Conservation (phyloP, 2,797 vertebrate species). For the Moxostoma hubbsi region DNA sequence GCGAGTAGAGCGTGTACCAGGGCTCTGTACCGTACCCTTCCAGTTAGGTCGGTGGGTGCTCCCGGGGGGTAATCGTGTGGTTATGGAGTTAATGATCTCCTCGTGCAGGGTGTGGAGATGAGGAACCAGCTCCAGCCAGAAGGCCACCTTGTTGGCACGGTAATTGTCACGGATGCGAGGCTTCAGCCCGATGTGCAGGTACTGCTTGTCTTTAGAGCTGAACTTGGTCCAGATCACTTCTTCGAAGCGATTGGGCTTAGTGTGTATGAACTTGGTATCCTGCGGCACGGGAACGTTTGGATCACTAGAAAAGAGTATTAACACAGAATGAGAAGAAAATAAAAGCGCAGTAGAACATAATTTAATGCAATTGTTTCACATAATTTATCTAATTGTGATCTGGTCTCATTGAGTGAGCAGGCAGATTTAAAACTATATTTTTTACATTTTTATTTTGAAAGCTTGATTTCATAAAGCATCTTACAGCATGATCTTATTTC, state of each 20-base stretch:
- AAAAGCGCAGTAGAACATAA: background rate
- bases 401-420: background rate
- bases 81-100: slow-evolving; percentile 75
- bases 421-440: too few relatives aligned
- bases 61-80: slow-evolving; percentile 78
- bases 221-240: slow-evolving; percentile 97
- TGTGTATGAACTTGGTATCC: slow-evolving; percentile 97
- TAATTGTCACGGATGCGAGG: slow-evolving; percentile 93
- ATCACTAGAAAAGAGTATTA: slow-evolving; percentile 75
- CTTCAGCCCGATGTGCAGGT: slow-evolving; percentile 93
- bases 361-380: background rate
- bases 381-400: background rate
- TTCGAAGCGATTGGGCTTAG: slow-evolving; percentile 95
- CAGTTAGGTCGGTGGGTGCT: slow-evolving; percentile 63
- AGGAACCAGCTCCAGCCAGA: slow-evolving; percentile 95
- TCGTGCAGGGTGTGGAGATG: slow-evolving; percentile 88
- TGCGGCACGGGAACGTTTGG: slow-evolving; percentile 93
- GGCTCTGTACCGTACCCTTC: slow-evolving; percentile 61
- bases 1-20: slow-evolving; percentile 68
- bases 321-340: slow-evolving; percentile 31
- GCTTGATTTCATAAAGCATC: too few relatives aligned
- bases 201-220: slow-evolving; percentile 95
- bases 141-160: slow-evolving; percentile 95
- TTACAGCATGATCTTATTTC: too few relatives aligned
- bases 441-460: too few relatives aligned